Evolutionary conservation across 1,140 invertebrate species (phyloP), one percentile per base, ranked within the genome.

Genomic region (Lasioglossum albipes): DNA sequence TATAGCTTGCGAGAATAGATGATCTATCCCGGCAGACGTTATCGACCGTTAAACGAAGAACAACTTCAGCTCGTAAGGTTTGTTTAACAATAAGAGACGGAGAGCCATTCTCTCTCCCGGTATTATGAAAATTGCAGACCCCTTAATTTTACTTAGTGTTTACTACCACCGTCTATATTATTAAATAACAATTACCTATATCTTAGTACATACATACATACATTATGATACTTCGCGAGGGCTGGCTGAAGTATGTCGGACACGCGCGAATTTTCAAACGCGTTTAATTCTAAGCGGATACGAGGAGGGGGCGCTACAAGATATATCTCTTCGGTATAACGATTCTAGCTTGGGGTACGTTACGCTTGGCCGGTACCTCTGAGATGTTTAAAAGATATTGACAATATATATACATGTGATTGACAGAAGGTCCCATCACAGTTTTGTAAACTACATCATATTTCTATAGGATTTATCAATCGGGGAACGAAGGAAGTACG

Each of bases 331-430:
- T 73, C 77, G 70, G 62, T 74, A 66, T 66, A 57, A 73, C 54
- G 62, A 79, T 74, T 79, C 71, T 79, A 74, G 77, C 77, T 79
- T 79, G 49, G 41, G 70, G 77, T 74, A 74, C 77, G 61, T 79
- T 74, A 42, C 20, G 62, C 65, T 79, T 49, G 77, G 27, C 13
- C 77, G 64, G 52, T 79, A 79, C 77, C 77, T 74, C 71, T 59
- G 71, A 79, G 41, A 79, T 74, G 71, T 79, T 79, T 79, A 49
- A 75, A 79, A 79, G 71, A 79, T 79, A 79, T 79, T 79, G 77
- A 79, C 77, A 79, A 79, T 79, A 79, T 79, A 79, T 79, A 79
- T 79, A 79, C 77, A 79, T 79, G 77, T 79, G 77, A 79, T 79
- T 73, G 71, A 74, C 70, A 71, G 62, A 79, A 74, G 70, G 71